Conservation (phyloP, 2,113 vertebrate genomes). For the Halcyon senegalensis region DNA sequence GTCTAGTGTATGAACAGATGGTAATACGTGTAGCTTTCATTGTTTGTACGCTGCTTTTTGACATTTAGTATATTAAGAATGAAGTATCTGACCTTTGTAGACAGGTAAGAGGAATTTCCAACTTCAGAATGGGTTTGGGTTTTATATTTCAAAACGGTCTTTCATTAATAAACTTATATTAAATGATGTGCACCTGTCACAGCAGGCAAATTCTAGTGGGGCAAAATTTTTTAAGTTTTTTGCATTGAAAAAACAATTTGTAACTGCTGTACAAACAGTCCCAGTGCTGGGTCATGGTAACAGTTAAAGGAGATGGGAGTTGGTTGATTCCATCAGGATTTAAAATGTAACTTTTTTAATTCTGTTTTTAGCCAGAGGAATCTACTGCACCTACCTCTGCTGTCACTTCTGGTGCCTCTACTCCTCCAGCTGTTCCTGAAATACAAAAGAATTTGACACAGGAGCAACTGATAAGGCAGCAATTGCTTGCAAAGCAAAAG, state of each 20-base stretch:
- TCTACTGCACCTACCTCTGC: constrained; percentile 76
- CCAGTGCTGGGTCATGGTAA: neutral
- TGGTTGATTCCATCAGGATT: neutral
- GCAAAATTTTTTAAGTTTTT: neutral
- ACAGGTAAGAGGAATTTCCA: neutral
- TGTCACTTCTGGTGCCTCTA: constrained; percentile 71
- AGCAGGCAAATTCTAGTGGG: neutral
- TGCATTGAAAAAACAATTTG: neutral
- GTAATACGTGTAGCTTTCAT: neutral
- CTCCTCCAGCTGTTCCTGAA: constrained; percentile 78
- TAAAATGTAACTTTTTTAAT: constrained; percentile 32
- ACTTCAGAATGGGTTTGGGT: neutral
- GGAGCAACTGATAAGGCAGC: constrained; percentile 95
- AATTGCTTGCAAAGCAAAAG: constrained; percentile 97
- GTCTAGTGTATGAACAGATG: constrained; percentile 28
- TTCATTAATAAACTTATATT: neutral
- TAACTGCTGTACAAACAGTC: neutral
- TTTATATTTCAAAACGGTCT: neutral
- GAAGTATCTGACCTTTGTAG: neutral
- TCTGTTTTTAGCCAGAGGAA: constrained; percentile 87
- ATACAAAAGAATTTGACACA: constrained; percentile 90
- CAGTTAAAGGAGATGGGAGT: neutral
- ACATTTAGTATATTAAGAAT: neutral
- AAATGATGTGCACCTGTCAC: neutral
- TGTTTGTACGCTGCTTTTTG: constrained; percentile 22